Evolutionary conservation across 2,797 vertebrate species (phyloP).

Genomic region (Betta splendens): DNA sequence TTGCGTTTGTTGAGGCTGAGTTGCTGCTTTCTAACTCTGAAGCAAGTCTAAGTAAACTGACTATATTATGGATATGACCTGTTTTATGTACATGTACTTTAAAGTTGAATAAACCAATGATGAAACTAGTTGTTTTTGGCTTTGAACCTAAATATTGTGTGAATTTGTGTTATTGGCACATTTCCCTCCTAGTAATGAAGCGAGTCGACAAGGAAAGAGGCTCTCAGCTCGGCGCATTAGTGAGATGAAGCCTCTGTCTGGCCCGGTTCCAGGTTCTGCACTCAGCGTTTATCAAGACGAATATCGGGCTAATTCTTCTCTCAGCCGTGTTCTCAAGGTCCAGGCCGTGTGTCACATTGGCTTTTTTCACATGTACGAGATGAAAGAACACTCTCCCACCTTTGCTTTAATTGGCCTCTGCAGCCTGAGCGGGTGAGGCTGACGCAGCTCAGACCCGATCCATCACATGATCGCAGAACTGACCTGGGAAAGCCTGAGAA

Average conservation of each 20-base stretch:
- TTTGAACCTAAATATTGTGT: too few relatives aligned
- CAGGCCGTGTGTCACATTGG: not conserved
- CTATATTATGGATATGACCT: too few relatives aligned
- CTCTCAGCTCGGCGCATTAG: slow-evolving; percentile 18
- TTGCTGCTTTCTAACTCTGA: too few relatives aligned
- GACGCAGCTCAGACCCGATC: not conserved
- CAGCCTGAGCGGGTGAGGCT: not conserved
- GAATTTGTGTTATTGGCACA: too few relatives aligned
- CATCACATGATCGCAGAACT: slow-evolving; percentile 16
- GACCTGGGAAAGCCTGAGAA: not conserved
- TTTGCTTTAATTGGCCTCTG: slow-evolving; percentile 31
- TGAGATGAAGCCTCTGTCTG: slow-evolving; percentile 22
- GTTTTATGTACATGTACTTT: too few relatives aligned
- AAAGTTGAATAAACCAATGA: too few relatives aligned
- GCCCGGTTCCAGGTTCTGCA: slow-evolving; percentile 19
- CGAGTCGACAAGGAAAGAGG: too few relatives aligned
- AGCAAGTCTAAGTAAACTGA: too few relatives aligned
- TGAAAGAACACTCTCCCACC: slow-evolving; percentile 33
- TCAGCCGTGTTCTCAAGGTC: slow-evolving; percentile 11
- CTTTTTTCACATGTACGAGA: slow-evolving; percentile 7
- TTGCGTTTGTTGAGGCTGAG: too few relatives aligned
- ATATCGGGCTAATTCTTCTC: slow-evolving; percentile 6
- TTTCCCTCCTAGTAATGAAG: too few relatives aligned
- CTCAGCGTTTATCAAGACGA: slow-evolving; percentile 8
- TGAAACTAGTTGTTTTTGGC: too few relatives aligned